Conservation (phyloP, 2,888 invertebrate genomes). For the Pegoplata infirma region DNA sequence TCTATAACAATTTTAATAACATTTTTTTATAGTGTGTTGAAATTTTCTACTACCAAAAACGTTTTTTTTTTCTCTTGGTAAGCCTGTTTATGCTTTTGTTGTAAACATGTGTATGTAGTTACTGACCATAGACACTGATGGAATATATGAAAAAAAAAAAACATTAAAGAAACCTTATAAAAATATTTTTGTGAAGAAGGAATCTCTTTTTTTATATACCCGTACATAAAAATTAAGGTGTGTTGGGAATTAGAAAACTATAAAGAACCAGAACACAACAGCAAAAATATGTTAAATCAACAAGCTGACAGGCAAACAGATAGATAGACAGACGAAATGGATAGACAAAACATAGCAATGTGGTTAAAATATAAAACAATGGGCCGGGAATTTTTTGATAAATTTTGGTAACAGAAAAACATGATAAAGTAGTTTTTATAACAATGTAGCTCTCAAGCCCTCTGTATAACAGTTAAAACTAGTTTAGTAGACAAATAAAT, state of each 20-base stretch:
- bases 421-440: too few species aligned
- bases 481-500: too few species aligned
- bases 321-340: slow-evolving; percentile 7
- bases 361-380: slow-evolving; percentile 9
- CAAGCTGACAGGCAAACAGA: slow-evolving; percentile 32
- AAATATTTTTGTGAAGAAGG: slow-evolving; percentile 29
- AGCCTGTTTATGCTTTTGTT: too few species aligned
- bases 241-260: slow-evolving; percentile 52
- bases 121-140: slow-evolving; percentile 4
- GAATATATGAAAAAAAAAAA: background rate
- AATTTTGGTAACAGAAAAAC: too few species aligned
- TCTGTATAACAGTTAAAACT: too few species aligned
- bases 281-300: slow-evolving; percentile 43
- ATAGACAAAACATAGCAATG: background rate
- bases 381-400: background rate
- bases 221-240: slow-evolving; percentile 45
- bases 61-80: too few species aligned
- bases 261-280: background rate
- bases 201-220: slow-evolving; percentile 13
- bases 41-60: too few species aligned
- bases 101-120: too few species aligned
- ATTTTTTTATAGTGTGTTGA: too few species aligned
- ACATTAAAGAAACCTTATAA: slow-evolving; percentile 53
- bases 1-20: too few species aligned
- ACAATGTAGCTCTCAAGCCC: too few species aligned